Conservation (phyloP, 2,888 invertebrate species). For the Cyrtodaria siliqua region DNA sequence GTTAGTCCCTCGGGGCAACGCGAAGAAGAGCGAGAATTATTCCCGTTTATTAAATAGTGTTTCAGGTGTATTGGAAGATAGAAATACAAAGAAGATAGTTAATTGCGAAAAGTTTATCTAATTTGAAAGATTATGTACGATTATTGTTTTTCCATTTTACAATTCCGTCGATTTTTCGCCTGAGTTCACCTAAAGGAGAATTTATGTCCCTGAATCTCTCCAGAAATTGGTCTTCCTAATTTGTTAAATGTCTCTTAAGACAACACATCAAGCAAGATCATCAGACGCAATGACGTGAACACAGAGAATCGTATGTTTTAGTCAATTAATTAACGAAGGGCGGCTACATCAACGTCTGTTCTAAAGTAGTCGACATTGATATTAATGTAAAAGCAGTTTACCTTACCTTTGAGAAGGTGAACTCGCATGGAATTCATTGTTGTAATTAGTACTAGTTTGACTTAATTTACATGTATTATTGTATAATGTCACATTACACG, state of each 20-base stretch:
- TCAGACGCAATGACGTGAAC: conserved; percentile 7
- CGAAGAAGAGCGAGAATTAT: conserved; percentile 37
- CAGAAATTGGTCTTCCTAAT: conserved; percentile 31
- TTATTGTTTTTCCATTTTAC: conserved; percentile 38
- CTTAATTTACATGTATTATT: too few relatives aligned
- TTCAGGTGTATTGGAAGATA: conserved; percentile 43
- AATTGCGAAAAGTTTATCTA: conserved; percentile 50
- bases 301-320: too few relatives aligned
- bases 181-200: conserved; percentile 15
- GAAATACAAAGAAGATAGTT: conserved; percentile 49
- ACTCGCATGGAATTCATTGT: too few relatives aligned
- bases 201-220: conserved; percentile 9
- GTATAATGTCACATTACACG: too few relatives aligned
- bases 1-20: conserved; percentile 46
- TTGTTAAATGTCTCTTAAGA: conserved; percentile 55
- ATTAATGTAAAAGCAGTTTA: too few relatives aligned
- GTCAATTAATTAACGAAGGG: too few relatives aligned
- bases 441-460: too few relatives aligned
- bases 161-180: conserved; percentile 34
- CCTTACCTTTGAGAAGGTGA: too few relatives aligned
- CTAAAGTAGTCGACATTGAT: too few relatives aligned
- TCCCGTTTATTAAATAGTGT: conserved; percentile 35
- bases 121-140: conserved; percentile 55
- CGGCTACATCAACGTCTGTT: too few relatives aligned
- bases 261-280: conserved; percentile 28